These are phyloP conservation scores for Odontomachus brunneus DNA, from an alignment of 1,140 invertebrate genomes.

Conservation along the genomic window DNA sequence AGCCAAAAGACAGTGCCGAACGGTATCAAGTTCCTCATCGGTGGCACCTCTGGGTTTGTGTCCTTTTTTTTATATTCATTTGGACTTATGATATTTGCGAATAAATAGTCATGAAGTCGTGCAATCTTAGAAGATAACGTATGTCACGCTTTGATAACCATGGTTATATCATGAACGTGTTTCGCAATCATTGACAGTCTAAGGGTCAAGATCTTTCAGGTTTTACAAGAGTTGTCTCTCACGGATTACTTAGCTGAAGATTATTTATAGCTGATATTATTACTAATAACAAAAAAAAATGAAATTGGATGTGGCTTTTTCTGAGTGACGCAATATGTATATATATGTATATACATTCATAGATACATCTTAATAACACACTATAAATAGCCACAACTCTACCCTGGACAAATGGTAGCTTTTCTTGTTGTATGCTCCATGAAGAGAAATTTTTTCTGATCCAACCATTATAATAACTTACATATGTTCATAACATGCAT, in stretches of 20 bases:
- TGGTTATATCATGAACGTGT: not conserved
- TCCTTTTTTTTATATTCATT: conserved; percentile 65
- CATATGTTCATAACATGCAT: not conserved
- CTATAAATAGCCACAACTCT: conserved; percentile 36
- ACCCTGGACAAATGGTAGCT: not conserved
- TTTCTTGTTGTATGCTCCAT: not conserved
- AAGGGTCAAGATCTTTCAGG: not conserved
- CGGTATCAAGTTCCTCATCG: conserved; percentile 89
- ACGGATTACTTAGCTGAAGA: not conserved
- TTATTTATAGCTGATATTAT: not conserved
- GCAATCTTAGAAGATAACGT: not conserved
- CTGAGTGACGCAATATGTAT: conserved; percentile 18
- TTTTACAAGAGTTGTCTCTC: not conserved
- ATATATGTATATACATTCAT: not conserved
- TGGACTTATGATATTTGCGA: conserved; percentile 1
- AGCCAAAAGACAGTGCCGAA: conserved; percentile 85
- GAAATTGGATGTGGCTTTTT: conserved; percentile 1
- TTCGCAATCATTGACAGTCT: not conserved
- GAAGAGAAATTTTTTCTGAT: not conserved
- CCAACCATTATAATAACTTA: not conserved
- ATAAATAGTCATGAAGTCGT: not conserved
- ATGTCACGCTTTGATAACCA: not conserved
- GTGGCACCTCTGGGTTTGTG: conserved; percentile 89
- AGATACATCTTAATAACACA: not conserved
- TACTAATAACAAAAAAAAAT: not conserved